phyloP scores from a whole-genome alignment of 2,113 vertebrate species.

The Mormyrus iriodes region DNA sequence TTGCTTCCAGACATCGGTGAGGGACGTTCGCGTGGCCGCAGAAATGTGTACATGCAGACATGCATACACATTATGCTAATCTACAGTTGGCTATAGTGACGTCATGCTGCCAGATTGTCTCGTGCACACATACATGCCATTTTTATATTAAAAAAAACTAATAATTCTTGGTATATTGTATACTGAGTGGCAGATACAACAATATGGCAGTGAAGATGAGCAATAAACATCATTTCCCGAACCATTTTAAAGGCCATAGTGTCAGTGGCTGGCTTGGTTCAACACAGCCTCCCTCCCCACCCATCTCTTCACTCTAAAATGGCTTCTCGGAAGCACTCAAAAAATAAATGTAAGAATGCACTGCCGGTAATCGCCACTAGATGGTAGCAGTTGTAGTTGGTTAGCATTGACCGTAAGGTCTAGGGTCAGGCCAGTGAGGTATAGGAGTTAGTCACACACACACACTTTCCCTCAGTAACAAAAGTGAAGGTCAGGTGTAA shows the following conservation, averaged over 20 bases:
- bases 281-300: not conserved
- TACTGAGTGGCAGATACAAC: not conserved
- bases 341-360: not conserved
- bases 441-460: not conserved
- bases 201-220: not conserved
- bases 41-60: not conserved
- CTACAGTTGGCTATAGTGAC: not conserved
- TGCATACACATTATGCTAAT: constrained; percentile 3
- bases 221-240: not conserved
- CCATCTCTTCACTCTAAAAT: not conserved
- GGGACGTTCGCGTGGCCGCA: constrained; percentile 41
- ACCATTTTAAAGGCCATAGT: not conserved
- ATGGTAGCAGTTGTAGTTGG: not conserved
- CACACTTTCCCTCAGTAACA: constrained; percentile 1
- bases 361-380: not conserved
- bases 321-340: not conserved
- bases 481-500: constrained; percentile 30
- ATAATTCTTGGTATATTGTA: not conserved
- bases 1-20: constrained; percentile 90
- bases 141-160: too few species aligned
- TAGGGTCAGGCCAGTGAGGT: not conserved
- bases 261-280: too few species aligned
- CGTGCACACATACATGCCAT: not conserved
- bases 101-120: not conserved
- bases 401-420: not conserved